Conservation (phyloP, 2,797 vertebrate genomes). For the Enteromius radiatus region DNA sequence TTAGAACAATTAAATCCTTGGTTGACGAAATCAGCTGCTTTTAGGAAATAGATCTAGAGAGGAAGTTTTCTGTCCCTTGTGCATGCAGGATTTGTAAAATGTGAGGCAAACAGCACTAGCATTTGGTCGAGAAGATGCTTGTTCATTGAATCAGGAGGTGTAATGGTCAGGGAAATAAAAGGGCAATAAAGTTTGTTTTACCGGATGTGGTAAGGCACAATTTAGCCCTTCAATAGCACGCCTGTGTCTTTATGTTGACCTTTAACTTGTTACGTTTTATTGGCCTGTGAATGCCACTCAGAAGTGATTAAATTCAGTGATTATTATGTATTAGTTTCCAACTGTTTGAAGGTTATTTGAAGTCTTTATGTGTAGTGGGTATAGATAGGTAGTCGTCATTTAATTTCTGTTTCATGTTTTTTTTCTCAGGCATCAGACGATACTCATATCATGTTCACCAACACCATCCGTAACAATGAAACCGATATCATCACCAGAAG, state of each 20-base stretch:
- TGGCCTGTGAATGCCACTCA: slow-evolving; percentile 40
- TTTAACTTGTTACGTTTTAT: slow-evolving; percentile 63
- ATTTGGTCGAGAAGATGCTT: slow-evolving; percentile 19
- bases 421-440: slow-evolving; percentile 74
- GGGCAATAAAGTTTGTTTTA: slow-evolving; percentile 66
- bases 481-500: slow-evolving; percentile 77
- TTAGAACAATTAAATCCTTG: slow-evolving; percentile 62
- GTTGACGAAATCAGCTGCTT: slow-evolving; percentile 49
- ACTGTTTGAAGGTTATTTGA: no score
- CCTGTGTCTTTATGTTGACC: slow-evolving; percentile 44
- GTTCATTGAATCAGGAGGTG: slow-evolving; percentile 38
- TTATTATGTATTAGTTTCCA: no score
- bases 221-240: slow-evolving; percentile 56
- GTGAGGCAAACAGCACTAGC: background rate
- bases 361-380: background rate
- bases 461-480: slow-evolving; percentile 81
- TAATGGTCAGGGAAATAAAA: slow-evolving; percentile 55
- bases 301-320: background rate
- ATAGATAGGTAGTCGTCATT: no score
- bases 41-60: background rate
- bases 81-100: slow-evolving; percentile 6
- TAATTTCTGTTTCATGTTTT: slow-evolving; percentile 5
- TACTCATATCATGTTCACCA: slow-evolving; percentile 79
- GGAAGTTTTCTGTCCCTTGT: background rate
- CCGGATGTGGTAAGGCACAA: slow-evolving; percentile 52